Conservation (phyloP, 2,888 invertebrate genomes). For the Megastigmus dorsalis region DNA sequence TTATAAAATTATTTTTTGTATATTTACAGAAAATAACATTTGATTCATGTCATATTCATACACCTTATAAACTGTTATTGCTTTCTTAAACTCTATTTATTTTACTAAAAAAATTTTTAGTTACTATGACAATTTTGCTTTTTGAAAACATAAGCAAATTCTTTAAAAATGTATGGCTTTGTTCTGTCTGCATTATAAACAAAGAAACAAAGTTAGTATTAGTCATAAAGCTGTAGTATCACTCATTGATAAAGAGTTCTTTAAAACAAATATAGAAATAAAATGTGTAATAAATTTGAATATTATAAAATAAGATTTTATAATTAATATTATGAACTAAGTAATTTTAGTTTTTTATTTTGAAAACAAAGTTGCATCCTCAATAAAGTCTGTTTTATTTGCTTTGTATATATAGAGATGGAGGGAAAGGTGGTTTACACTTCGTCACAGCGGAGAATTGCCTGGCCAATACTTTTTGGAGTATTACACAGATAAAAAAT, state of each 20-base stretch:
- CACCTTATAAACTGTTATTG: too few relatives aligned
- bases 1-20: too few relatives aligned
- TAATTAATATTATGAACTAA: not conserved
- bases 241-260: slow-evolving; percentile 32
- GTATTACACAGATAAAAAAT: slow-evolving; percentile 92
- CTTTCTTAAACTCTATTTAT: too few relatives aligned
- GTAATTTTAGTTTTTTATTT: not conserved
- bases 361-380: not conserved
- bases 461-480: slow-evolving; percentile 95
- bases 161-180: not conserved
- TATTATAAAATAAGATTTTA: not conserved
- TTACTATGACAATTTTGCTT: too few relatives aligned
- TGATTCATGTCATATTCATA: too few relatives aligned
- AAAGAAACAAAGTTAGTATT: slow-evolving; percentile 32
- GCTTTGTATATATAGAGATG: slow-evolving; percentile 83
- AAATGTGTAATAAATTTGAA: not conserved
- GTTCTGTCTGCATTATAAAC: slow-evolving; percentile 25
- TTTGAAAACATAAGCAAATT: not conserved
- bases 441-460: slow-evolving; percentile 92
- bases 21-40: too few relatives aligned
- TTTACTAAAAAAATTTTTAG: too few relatives aligned
- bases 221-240: slow-evolving; percentile 39
- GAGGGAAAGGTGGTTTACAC: slow-evolving; percentile 95
- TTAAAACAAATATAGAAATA: slow-evolving; percentile 7
- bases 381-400: not conserved